A percentile compares a stretch with the other conserved stretches of the same genome.
Evolutionary conservation across 1,140 invertebrate species (phyloP).

Genomic region (Thaumetopoea pityocampa): DNA sequence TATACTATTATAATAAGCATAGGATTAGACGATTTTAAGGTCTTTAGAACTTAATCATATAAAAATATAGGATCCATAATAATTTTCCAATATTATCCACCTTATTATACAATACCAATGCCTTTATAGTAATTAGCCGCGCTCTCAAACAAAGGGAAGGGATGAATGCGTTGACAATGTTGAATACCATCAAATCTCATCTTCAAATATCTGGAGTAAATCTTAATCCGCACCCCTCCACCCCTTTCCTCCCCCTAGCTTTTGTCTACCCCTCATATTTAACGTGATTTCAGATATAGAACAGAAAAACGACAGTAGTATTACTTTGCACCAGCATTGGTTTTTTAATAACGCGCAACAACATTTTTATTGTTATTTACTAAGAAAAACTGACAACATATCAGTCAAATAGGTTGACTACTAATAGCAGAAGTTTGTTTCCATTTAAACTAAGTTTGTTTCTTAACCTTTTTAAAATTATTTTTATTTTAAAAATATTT

Average conservation of each 20-base stretch:
- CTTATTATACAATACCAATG: background rate
- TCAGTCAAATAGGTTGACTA: too few relatives aligned
- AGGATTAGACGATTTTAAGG: too few relatives aligned
- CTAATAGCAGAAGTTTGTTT: too few relatives aligned
- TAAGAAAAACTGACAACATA: too few relatives aligned
- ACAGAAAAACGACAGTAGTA: constrained; percentile 4
- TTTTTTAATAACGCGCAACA: too few relatives aligned
- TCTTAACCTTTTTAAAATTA: too few relatives aligned
- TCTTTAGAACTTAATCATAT: too few relatives aligned
- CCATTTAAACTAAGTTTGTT: too few relatives aligned
- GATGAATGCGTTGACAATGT: constrained; percentile 27
- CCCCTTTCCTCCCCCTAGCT: constrained; percentile 9
- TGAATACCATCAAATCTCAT: constrained; percentile 49
- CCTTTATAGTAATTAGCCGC: constrained; percentile 23
- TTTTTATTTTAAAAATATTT: too few relatives aligned
- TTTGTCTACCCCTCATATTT: constrained; percentile 59
- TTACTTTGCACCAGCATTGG: too few relatives aligned
- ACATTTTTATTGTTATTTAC: too few relatives aligned
- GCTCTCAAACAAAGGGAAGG: constrained; percentile 28
- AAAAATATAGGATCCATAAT: background rate
- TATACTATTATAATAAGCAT: too few relatives aligned
- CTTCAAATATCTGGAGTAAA: constrained; percentile 56
- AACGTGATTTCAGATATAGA: constrained; percentile 37
- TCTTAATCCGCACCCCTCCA: constrained; percentile 45
- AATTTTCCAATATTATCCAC: background rate